phyloP scores from a whole-genome alignment of 2,797 vertebrate genomes.

The Eulemur rubriventer region DNA sequence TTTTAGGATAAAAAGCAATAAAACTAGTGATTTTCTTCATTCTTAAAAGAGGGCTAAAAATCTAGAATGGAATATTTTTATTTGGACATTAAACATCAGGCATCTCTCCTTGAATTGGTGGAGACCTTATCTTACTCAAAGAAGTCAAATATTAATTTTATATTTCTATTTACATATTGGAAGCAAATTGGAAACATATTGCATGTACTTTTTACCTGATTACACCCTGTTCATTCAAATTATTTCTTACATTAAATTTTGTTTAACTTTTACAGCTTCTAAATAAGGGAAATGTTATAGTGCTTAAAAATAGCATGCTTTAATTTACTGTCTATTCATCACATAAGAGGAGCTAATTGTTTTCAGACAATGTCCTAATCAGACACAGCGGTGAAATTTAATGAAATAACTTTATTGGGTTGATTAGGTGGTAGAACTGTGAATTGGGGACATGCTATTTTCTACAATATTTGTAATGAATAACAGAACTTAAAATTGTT shows the following conservation, averaged over 20 bases:
- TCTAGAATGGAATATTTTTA: background rate
- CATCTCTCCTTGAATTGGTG: background rate
- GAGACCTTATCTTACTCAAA: background rate
- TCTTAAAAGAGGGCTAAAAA: background rate
- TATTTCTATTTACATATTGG: background rate
- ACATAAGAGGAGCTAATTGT: conserved; percentile 59
- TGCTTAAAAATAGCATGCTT: conserved; percentile 47
- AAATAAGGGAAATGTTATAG: conserved; percentile 13
- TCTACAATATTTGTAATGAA: conserved; percentile 45
- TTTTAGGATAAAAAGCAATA: background rate
- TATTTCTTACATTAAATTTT: conserved; percentile 48
- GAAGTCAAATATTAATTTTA: background rate
- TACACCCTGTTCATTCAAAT: conserved; percentile 8
- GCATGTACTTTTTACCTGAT: background rate
- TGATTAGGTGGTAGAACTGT: conserved; percentile 65
- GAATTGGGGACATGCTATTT: conserved; percentile 40
- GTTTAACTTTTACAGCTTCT: background rate
- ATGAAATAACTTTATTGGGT: conserved; percentile 52
- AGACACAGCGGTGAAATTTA: conserved; percentile 54
- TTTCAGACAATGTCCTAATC: conserved; percentile 64
- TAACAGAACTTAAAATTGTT: conserved; percentile 52
- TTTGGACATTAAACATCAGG: background rate
- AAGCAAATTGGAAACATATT: background rate
- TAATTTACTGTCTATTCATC: conserved; percentile 65
- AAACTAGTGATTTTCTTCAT: background rate